These are phyloP conservation scores for Unio delphinus DNA, from an alignment of 2,888 invertebrate genomes.

Conservation along the genomic window DNA sequence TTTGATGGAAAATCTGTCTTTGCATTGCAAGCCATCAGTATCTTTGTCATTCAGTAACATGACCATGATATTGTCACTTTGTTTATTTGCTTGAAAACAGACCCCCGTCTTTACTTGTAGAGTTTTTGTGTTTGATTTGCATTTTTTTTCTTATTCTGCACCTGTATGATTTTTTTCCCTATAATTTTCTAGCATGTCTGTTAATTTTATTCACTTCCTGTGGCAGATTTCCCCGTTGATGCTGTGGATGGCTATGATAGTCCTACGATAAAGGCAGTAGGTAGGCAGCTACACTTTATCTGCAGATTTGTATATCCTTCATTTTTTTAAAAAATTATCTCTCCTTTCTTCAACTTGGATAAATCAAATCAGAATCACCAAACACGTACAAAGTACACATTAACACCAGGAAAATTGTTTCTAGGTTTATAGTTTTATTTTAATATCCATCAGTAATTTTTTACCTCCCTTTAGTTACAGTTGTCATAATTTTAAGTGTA, in stretches of 20 bases:
- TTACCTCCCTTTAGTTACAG: too few relatives aligned
- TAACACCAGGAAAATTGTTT: too few relatives aligned
- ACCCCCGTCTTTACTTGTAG: slow-evolving; percentile 18
- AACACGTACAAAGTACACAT: too few relatives aligned
- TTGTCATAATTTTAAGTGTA: too few relatives aligned
- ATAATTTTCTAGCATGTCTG: slow-evolving; percentile 2
- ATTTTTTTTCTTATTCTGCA: slow-evolving; percentile 1
- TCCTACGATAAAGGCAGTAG: slow-evolving; percentile 58
- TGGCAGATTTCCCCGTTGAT: slow-evolving; percentile 48
- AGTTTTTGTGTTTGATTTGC: slow-evolving; percentile 1
- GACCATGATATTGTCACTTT: too few relatives aligned
- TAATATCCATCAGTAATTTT: too few relatives aligned
- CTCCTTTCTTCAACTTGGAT: not conserved
- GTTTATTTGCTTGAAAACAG: not conserved
- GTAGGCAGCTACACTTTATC: slow-evolving; percentile 35
- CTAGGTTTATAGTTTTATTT: too few relatives aligned
- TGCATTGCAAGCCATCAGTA: too few relatives aligned
- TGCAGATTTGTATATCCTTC: not conserved
- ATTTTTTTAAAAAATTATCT: not conserved
- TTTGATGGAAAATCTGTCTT: too few relatives aligned
- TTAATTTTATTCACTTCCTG: slow-evolving; percentile 9
- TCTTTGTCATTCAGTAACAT: too few relatives aligned
- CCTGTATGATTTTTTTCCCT: not conserved
- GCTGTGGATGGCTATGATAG: slow-evolving; percentile 62
- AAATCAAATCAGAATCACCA: too few relatives aligned